These are phyloP conservation scores for Danaus melanippus DNA, from an alignment of 1,140 invertebrate species.

Conservation along the genomic window DNA sequence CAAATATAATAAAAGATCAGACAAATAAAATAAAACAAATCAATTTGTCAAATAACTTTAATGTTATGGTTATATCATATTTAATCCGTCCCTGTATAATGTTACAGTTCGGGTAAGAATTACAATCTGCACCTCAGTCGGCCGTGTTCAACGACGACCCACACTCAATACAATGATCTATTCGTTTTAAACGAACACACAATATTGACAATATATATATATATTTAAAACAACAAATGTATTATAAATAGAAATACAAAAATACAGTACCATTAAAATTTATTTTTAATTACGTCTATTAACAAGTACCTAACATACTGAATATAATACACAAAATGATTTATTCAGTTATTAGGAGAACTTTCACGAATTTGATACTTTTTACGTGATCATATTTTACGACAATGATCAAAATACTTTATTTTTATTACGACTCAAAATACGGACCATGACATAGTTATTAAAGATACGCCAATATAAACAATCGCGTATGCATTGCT, in stretches of 20 bases:
- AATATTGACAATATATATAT: no score
- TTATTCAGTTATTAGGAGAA: no score
- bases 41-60: not conserved
- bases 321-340: no score
- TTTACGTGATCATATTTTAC: slow-evolving; percentile 8
- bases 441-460: slow-evolving; percentile 47
- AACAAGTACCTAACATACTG: no score
- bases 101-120: slow-evolving; percentile 39
- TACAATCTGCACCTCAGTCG: slow-evolving; percentile 30
- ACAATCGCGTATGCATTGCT: slow-evolving; percentile 42
- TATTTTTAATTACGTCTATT: no score
- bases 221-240: no score
- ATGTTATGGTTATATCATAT: not conserved
- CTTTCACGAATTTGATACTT: slow-evolving; percentile 6
- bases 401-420: slow-evolving; percentile 12
- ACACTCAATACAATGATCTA: slow-evolving; percentile 53
- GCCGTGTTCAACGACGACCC: slow-evolving; percentile 50
- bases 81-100: slow-evolving; percentile 30
- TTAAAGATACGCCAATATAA: slow-evolving; percentile 48
- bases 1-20: no score
- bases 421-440: slow-evolving; percentile 13
- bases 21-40: no score
- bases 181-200: slow-evolving; percentile 39
- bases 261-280: no score
- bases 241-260: no score